These are phyloP conservation scores for Poecilus cupreus DNA, from an alignment of 2,888 invertebrate species.

Conservation along the genomic window DNA sequence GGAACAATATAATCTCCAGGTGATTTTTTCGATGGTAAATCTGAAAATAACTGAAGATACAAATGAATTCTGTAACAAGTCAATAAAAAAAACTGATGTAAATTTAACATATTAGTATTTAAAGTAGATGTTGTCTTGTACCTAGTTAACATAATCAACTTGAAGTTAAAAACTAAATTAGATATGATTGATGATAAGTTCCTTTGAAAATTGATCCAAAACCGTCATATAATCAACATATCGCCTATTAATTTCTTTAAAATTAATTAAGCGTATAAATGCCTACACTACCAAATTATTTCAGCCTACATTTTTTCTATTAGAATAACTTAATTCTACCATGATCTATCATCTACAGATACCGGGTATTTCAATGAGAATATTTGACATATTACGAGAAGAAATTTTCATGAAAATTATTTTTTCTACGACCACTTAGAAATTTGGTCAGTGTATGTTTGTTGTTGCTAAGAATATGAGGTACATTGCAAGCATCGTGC, in stretches of 20 bases:
- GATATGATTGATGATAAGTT: not conserved
- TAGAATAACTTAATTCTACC: slow-evolving; percentile 1
- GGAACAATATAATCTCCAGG: too few relatives aligned
- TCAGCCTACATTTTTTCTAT: slow-evolving; percentile 2
- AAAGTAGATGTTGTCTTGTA: not conserved
- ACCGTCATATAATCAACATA: not conserved
- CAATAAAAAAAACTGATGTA: too few relatives aligned
- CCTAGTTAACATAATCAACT: not conserved
- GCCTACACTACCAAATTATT: not conserved
- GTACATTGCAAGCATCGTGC: too few relatives aligned
- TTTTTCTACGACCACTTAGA: too few relatives aligned
- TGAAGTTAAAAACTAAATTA: not conserved
- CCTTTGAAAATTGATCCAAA: not conserved
- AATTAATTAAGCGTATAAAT: not conserved
- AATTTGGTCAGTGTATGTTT: too few relatives aligned
- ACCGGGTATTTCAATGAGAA: not conserved
- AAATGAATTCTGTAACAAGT: too few relatives aligned
- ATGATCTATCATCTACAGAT: not conserved
- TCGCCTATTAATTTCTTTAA: not conserved
- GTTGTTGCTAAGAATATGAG: too few relatives aligned
- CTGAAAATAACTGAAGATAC: too few relatives aligned
- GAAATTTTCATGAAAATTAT: too few relatives aligned
- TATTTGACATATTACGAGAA: too few relatives aligned
- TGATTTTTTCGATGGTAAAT: too few relatives aligned
- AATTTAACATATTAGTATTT: too few relatives aligned